These are phyloP conservation scores for Celastrina argiolus DNA, from an alignment of 2,888 invertebrate species.

Conservation along the genomic window DNA sequence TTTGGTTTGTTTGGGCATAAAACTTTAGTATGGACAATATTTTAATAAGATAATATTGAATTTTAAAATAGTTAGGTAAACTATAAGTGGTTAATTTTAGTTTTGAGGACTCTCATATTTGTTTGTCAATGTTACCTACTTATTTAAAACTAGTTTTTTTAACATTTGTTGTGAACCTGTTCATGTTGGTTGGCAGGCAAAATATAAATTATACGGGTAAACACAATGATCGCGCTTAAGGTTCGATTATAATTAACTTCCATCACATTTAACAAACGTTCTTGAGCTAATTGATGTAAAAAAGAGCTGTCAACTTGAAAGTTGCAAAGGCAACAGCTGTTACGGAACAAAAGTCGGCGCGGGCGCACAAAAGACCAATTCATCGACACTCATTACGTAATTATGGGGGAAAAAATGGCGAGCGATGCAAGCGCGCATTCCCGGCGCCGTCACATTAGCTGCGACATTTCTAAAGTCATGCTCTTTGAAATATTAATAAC, in stretches of 20 bases:
- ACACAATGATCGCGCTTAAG: background rate
- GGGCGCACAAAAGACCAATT: conserved; percentile 68
- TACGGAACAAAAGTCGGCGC: conserved; percentile 53
- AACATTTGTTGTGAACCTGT: background rate
- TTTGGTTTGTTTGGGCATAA: too few species aligned
- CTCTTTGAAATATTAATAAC: conserved; percentile 30
- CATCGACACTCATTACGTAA: conserved; percentile 75
- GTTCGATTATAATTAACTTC: conserved; percentile 10
- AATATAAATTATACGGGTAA: background rate
- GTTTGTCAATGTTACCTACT: too few species aligned
- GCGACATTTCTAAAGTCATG: conserved; percentile 67
- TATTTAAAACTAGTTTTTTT: too few species aligned
- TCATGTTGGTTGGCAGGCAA: too few species aligned
- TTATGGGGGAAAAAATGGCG: conserved; percentile 70
- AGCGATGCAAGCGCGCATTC: conserved; percentile 62
- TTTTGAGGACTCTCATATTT: too few species aligned
- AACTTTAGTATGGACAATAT: too few species aligned
- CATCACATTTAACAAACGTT: background rate
- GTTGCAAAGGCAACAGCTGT: conserved; percentile 65
- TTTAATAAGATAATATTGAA: too few species aligned
- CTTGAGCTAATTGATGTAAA: conserved; percentile 6
- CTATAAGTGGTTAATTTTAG: too few species aligned
- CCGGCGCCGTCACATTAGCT: conserved; percentile 65
- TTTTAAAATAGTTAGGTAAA: too few species aligned
- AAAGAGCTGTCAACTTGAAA: conserved; percentile 37